Percentiles rank a stretch among this genome's conserved stretches.
phyloP scores from a whole-genome alignment of 2,888 invertebrate species.

The Trachelus troglodyta region DNA sequence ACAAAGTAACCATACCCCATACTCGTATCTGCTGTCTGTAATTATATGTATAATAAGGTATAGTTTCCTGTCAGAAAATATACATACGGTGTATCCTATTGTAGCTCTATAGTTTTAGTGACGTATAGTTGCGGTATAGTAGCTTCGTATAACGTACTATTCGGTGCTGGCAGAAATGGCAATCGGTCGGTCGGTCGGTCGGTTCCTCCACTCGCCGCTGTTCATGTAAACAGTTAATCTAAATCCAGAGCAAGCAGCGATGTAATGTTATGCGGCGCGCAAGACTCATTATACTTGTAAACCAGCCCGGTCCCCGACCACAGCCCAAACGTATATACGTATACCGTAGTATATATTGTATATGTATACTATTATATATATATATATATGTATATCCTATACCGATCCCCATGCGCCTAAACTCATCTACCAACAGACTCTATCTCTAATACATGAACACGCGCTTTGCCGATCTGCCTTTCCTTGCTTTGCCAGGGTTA shows the following conservation, averaged over 20 bases:
- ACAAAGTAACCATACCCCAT: no score
- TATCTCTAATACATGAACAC: background rate
- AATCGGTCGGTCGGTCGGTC: slow-evolving; percentile 43
- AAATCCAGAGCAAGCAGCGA: slow-evolving; percentile 65
- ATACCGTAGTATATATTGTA: background rate
- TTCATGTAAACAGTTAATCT: slow-evolving; percentile 65
- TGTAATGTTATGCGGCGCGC: slow-evolving; percentile 66
- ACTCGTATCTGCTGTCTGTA: background rate
- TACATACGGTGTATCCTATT: background rate
- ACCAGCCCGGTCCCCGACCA: slow-evolving; percentile 61
- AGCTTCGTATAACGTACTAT: background rate
- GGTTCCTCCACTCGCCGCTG: slow-evolving; percentile 29
- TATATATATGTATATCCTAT: background rate
- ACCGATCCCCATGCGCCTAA: background rate
- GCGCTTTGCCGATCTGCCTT: background rate
- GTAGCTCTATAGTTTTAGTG: background rate
- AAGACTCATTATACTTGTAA: slow-evolving; percentile 67
- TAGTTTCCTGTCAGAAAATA: background rate
- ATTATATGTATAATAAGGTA: background rate
- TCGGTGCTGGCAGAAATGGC: slow-evolving; percentile 35
- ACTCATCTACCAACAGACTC: background rate
- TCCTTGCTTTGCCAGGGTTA: background rate
- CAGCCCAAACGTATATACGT: slow-evolving; percentile 38
- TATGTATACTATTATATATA: background rate
- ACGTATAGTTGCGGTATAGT: background rate